These are phyloP conservation scores for Bilobella aurantiaca DNA, from an alignment of 1,140 invertebrate species.

Conservation along the genomic window DNA sequence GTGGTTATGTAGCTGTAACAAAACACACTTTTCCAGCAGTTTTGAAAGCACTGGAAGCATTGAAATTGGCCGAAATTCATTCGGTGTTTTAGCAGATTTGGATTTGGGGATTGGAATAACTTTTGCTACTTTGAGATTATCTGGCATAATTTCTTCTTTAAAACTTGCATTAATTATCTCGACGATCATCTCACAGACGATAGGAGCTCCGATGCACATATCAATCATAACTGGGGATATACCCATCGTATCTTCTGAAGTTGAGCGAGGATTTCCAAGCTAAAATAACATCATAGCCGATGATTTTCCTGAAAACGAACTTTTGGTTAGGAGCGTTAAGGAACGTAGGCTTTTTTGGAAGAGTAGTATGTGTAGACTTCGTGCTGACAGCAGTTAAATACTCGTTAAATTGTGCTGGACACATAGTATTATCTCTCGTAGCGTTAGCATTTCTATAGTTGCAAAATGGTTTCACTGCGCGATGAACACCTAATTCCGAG, in stretches of 20 bases:
- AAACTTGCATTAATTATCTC: not conserved
- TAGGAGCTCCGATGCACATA: not conserved
- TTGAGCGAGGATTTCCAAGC: not conserved
- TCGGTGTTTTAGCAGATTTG: not conserved
- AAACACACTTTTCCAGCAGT: constrained; percentile 13
- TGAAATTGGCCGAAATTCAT: constrained; percentile 6
- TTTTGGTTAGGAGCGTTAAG: too few relatives aligned
- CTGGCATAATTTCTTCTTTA: not conserved
- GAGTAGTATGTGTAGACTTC: too few relatives aligned
- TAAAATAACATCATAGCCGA: not conserved
- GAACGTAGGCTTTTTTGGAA: too few relatives aligned
- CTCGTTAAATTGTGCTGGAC: too few relatives aligned
- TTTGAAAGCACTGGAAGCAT: constrained; percentile 8
- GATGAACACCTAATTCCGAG: too few relatives aligned
- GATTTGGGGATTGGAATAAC: constrained; percentile 12
- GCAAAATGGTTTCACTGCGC: too few relatives aligned
- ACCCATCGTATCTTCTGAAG: not conserved
- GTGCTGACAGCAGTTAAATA: too few relatives aligned
- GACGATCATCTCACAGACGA: not conserved
- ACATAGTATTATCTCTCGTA: too few relatives aligned
- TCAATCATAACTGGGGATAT: not conserved
- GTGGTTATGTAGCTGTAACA: constrained; percentile 13
- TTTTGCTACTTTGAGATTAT: constrained; percentile 6
- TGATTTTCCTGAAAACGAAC: too few relatives aligned
- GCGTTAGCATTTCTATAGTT: too few relatives aligned